phyloP scores from a whole-genome alignment of 2,113 vertebrate genomes.

The Xiphophorus maculatus region DNA sequence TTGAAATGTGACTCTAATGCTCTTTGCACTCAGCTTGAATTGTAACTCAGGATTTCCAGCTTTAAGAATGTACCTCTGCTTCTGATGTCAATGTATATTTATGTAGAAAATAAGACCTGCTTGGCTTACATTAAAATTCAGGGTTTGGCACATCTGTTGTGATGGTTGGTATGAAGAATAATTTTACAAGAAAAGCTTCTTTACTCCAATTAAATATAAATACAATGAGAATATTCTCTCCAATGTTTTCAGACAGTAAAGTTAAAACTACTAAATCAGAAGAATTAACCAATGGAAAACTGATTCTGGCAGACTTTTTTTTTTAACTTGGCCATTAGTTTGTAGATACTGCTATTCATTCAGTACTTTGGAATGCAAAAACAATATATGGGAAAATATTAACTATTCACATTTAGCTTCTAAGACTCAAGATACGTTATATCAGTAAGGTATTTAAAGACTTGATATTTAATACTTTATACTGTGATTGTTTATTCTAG shows the following conservation, averaged over 20 bases:
- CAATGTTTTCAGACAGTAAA: not conserved
- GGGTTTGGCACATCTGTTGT: not conserved
- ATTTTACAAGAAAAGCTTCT: not conserved
- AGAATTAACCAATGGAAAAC: not conserved
- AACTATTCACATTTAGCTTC: not conserved
- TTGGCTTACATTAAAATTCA: not conserved
- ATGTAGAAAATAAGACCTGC: slow-evolving; percentile 24
- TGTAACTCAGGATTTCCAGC: slow-evolving; percentile 51
- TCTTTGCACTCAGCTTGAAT: slow-evolving; percentile 57
- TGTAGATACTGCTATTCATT: not conserved
- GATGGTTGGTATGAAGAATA: not conserved
- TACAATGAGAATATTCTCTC: not conserved
- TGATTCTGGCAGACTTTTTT: not conserved
- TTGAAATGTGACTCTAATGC: slow-evolving; percentile 30
- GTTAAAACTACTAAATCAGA: too few species aligned
- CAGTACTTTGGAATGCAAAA: not conserved
- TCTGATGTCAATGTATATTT: slow-evolving; percentile 65
- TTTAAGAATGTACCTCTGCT: not conserved
- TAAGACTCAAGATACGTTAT: not conserved
- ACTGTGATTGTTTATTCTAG: not conserved
- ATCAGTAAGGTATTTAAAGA: not conserved
- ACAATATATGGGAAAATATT: too few species aligned
- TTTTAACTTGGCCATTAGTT: not conserved
- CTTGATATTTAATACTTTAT: not conserved
- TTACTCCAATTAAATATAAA: not conserved